Base-by-base conservation (phyloP, 2,888 invertebrate species). In the Ellobium chinense region DNA sequence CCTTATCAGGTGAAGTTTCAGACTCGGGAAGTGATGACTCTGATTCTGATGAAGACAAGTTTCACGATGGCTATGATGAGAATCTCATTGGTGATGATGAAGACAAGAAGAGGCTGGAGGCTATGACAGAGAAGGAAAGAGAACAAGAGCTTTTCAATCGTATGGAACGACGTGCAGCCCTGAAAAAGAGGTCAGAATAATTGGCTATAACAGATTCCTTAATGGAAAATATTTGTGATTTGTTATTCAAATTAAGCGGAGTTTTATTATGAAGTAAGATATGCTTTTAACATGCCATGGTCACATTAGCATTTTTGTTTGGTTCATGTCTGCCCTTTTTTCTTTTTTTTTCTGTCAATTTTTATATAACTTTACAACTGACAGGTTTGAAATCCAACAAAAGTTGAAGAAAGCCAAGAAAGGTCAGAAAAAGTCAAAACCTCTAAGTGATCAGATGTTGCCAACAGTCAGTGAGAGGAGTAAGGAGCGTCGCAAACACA, bases 71-170 rank as follows among this genome's bases (percentile, higher is more conserved):
- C 84, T 98, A 97, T 89, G 99, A 98, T 92, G 98, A 99, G 85
- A 97, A 99, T 91, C 95, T 99, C 37, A 98, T 99, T 96, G 98
- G 98, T 0, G 98, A 99, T 93, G 98, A 97, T 82, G 98, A 97
- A 87, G 99, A 99, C 94, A 95, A 97, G 88, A 96, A 97, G 1
- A 94, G 97, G 0, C 94, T 99, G 65, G 97, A 97, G 18, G 96
- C 96, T 83, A 96, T 99, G 95, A 98, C 98, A 0, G 99, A 99
- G 92, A 98, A 98, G 90, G 99, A 99, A 91, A 94, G 99, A 63
- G 99, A 99, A 94, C 97, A 98, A 78, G 99, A 99, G 93, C 96
- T 99, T 87, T 99, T 97, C 93, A 98, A 98, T 92, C 95, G 99
- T 74, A 97, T 98, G 73, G 99, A 99, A 93, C 96, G 97, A 89